A percentile compares a stretch with the other conserved stretches of the same genome.
Evolutionary conservation across 2,113 vertebrate genomes (phyloP).

Genomic region (Nerophis lumbriciformis): DNA sequence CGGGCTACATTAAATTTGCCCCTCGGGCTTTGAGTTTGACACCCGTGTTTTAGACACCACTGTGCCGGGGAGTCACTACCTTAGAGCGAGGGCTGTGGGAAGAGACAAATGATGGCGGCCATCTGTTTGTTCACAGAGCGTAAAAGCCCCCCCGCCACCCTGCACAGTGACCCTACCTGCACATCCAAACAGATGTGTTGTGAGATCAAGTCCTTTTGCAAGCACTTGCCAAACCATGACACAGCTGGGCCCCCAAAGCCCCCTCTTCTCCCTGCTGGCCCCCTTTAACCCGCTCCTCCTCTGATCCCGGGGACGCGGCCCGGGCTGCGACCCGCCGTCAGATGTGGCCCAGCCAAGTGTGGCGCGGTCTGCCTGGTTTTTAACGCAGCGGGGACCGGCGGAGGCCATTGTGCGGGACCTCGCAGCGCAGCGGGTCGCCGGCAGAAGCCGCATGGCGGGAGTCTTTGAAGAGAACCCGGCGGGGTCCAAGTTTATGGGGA

Average conservation of each 20-base stretch:
- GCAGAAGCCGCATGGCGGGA: slow-evolving; percentile 64
- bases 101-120: slow-evolving; percentile 37
- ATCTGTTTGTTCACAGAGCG: slow-evolving; percentile 35
- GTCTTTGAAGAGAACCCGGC: slow-evolving; percentile 58
- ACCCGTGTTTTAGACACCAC: no score
- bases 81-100: neutral
- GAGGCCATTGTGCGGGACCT: slow-evolving; percentile 52
- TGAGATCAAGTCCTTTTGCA: slow-evolving; percentile 39
- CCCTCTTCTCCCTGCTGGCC: neutral
- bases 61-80: no score
- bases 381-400: slow-evolving; percentile 50
- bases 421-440: slow-evolving; percentile 57
- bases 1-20: no score
- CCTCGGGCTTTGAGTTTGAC: no score
- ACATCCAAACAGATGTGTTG: slow-evolving; percentile 24
- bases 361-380: slow-evolving; percentile 53
- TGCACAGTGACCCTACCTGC: slow-evolving; percentile 13
- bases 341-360: slow-evolving; percentile 64
- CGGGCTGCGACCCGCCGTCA: slow-evolving; percentile 36
- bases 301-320: slow-evolving; percentile 36
- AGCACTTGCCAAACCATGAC: slow-evolving; percentile 52
- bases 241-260: slow-evolving; percentile 49
- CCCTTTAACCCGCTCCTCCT: slow-evolving; percentile 7
- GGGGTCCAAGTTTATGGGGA: slow-evolving; percentile 49
- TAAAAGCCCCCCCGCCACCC: neutral